Percentiles rank a stretch among this genome's conserved stretches.
Conservation (phyloP, 2,888 invertebrate genomes). For the Opisthograptis luteolata region DNA sequence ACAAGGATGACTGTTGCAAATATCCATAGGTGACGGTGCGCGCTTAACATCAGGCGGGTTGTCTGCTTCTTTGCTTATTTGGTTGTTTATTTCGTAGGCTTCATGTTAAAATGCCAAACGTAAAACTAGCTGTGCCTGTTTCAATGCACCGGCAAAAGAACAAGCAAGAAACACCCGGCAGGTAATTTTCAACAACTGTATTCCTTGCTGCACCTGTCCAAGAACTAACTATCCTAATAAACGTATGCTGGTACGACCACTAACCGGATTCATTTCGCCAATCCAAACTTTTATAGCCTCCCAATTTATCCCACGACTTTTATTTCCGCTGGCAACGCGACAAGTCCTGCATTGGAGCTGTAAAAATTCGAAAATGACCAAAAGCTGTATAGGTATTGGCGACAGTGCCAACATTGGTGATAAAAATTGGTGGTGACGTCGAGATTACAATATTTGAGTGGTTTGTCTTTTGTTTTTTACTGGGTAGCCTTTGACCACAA, state of each 20-base stretch:
- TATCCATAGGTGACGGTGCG: too few species aligned
- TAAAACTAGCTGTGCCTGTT: too few species aligned
- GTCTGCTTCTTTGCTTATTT: too few species aligned
- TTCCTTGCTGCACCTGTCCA: too few species aligned
- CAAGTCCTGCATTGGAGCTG: constrained; percentile 25
- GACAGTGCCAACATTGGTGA: constrained; percentile 5
- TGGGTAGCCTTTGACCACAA: neutral
- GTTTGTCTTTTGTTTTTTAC: neutral
- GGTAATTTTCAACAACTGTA: too few species aligned
- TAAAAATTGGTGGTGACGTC: neutral
- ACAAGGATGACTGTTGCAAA: too few species aligned
- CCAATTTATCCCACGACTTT: constrained; percentile 36
- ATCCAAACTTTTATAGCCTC: constrained; percentile 30
- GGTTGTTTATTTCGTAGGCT: too few species aligned
- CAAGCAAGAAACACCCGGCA: too few species aligned
- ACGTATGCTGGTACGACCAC: constrained; percentile 1
- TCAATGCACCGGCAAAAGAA: too few species aligned
- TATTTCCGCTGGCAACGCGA: constrained; percentile 38
- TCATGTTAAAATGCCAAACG: too few species aligned
- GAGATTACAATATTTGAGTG: constrained; percentile 1
- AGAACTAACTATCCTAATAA: neutral
- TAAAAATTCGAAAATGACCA: constrained; percentile 14
- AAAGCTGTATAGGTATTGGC: constrained; percentile 2
- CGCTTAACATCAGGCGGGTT: too few species aligned
- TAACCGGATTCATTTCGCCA: constrained; percentile 31